These are phyloP conservation scores for Erpetoichthys calabaricus DNA, from an alignment of 2,797 vertebrate species.

Conservation along the genomic window DNA sequence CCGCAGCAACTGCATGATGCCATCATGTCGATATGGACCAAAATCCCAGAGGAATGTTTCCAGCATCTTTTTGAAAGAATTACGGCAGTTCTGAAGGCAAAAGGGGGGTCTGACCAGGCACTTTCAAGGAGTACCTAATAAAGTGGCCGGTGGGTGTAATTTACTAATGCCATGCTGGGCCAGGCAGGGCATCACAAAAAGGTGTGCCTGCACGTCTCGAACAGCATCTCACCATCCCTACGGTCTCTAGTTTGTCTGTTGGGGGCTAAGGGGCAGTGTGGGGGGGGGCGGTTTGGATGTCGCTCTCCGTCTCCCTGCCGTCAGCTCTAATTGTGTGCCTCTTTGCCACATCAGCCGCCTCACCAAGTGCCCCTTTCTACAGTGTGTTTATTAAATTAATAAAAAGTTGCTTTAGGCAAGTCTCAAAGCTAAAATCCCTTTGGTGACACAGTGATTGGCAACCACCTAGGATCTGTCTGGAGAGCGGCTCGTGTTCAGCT, in stretches of 20 bases:
- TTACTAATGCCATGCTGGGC: not conserved
- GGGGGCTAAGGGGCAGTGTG: not conserved
- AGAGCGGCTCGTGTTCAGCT: constrained; percentile 49
- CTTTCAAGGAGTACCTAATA: too few species aligned
- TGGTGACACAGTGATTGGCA: constrained; percentile 52
- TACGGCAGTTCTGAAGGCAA: too few species aligned
- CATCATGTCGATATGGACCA: too few species aligned
- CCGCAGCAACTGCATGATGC: too few species aligned
- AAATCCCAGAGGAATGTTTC: too few species aligned
- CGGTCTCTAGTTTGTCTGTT: not conserved
- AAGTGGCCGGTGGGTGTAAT: too few species aligned
- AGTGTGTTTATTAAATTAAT: constrained; percentile 68
- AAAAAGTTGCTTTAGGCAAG: constrained; percentile 55
- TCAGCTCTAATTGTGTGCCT: constrained; percentile 38
- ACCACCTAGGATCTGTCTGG: constrained; percentile 32
- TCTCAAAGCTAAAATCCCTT: constrained; percentile 33
- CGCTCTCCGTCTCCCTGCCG: constrained; percentile 2
- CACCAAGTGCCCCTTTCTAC: constrained; percentile 28
- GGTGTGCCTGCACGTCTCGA: too few species aligned
- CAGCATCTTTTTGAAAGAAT: too few species aligned
- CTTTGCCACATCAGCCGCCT: constrained; percentile 22
- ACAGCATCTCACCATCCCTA: not conserved
- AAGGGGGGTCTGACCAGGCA: too few species aligned
- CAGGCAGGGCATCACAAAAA: not conserved
- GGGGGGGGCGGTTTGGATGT: not conserved